phyloP scores from a whole-genome alignment of 2,888 invertebrate genomes.

The Anorthoa munda region DNA sequence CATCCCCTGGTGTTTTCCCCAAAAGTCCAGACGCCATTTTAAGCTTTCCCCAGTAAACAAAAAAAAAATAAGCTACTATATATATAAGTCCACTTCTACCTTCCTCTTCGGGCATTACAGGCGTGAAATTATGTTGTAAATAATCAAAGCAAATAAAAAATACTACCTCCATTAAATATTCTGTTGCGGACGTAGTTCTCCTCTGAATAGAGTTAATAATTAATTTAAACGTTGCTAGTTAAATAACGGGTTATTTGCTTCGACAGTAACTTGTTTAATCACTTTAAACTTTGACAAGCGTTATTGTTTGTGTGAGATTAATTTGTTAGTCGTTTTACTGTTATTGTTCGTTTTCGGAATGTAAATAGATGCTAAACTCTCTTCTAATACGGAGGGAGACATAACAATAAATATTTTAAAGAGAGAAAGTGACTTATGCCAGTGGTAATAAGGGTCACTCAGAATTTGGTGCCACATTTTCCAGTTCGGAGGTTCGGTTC shows the following conservation, averaged over 20 bases:
- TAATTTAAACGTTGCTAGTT: conserved; percentile 51
- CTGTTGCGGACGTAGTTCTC: conserved; percentile 7
- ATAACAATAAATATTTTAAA: too few species aligned
- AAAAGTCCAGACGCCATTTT: too few species aligned
- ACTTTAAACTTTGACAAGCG: conserved; percentile 55
- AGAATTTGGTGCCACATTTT: too few species aligned
- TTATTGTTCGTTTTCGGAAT: conserved; percentile 21
- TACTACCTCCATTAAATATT: conserved; percentile 4
- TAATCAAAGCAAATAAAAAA: conserved; percentile 1
- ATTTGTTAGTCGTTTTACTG: conserved; percentile 25
- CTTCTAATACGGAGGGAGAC: too few species aligned
- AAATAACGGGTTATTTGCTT: conserved; percentile 57
- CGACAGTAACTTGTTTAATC: conserved; percentile 57
- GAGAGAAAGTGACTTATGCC: too few species aligned
- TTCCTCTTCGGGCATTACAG: too few species aligned
- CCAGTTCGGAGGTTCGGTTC: too few species aligned
- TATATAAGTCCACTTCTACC: too few species aligned
- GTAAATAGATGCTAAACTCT: background rate
- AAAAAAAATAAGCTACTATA: too few species aligned
- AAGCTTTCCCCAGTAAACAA: too few species aligned
- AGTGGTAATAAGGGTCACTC: too few species aligned
- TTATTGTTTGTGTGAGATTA: conserved; percentile 49
- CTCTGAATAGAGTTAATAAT: conserved; percentile 31
- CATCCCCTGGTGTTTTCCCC: too few species aligned
- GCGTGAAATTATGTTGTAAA: background rate